Base-by-base conservation (phyloP, 2,888 invertebrate genomes). In the Pyrocoelia pectoralis region DNA sequence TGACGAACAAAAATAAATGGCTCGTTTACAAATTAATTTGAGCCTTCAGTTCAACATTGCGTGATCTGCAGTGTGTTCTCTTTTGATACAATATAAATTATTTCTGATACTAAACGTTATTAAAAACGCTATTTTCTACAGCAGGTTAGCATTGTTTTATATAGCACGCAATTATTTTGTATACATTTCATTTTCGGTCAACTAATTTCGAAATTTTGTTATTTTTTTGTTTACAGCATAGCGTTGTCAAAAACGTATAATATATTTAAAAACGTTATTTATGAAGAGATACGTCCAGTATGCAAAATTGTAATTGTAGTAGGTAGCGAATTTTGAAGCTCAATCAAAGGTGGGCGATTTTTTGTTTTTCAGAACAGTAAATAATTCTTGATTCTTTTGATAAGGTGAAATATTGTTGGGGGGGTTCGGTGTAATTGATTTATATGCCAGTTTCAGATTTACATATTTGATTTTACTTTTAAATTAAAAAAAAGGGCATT, bases 401-500 rank as follows among this genome's bases (percentile, higher is more conserved):
- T 24, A 24, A 24, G 24, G 24, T 24, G 24, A 24, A 6, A 5
- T 24, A 24, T 24, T 24, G 24, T 24, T 24, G 3, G 4, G 24
- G 24, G 3, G 24, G 3, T 24, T 6, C 24, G 24, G 33, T 33
- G n/a, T 33, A 33, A 33, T 33, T 33, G 33, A 33, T 33, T 33
- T 33, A 33, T 24, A 24, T 24, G 6, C 24, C 24, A 3, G 24
- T 6, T 5, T 33, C 8, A 33, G 10, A 33, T 33, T 33, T 33
- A 33, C 33, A n/a, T 33, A 33, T 33, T 33, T 33, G n/a, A 33
- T 33, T 33, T 33, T 33, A 33, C 33, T n/a, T 33, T 33, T 33
- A 33, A 33, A 33, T 33, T 33, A n/a, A n/a, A 33, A 33, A 33
- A 8, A n/a, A n/a, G 2, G n/a, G 8, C 33, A n/a, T n/a, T 33